A percentile compares a stretch with the other conserved stretches of the same genome.
Conservation (phyloP, 1,140 invertebrate genomes). For the Fopius arisanus region DNA sequence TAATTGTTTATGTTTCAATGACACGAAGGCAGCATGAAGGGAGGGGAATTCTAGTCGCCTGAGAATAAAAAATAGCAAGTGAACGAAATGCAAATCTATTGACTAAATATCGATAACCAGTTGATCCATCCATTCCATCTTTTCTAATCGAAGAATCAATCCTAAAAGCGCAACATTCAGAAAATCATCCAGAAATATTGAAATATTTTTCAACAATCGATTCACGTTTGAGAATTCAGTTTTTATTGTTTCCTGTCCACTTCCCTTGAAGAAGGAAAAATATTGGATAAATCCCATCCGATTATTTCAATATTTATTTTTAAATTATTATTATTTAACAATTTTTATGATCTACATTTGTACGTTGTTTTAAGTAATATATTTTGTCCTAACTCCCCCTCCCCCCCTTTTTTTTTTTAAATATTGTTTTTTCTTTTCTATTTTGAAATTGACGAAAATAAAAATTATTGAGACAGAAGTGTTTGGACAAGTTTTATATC, state of each 20-base stretch:
- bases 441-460: neutral
- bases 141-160: neutral
- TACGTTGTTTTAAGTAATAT: neutral
- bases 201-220: neutral
- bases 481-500: neutral
- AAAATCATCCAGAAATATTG: neutral
- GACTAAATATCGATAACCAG: neutral
- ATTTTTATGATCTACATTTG: neutral
- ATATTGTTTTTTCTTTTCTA: neutral
- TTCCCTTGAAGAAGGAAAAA: neutral
- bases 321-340: slow-evolving; percentile 1
- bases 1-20: neutral
- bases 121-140: neutral
- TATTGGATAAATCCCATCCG: neutral
- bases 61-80: too few species aligned
- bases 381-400: neutral
- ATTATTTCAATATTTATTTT: neutral
- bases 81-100: neutral
- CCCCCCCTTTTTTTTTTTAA: too few species aligned
- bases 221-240: neutral
- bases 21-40: neutral
- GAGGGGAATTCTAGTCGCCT: too few species aligned
- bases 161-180: neutral
- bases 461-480: neutral
- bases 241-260: neutral